Percentiles rank a stretch among this genome's conserved stretches.
Conservation (phyloP, 92 coral and sea anemone species). For the Zoanthus gigantus region DNA sequence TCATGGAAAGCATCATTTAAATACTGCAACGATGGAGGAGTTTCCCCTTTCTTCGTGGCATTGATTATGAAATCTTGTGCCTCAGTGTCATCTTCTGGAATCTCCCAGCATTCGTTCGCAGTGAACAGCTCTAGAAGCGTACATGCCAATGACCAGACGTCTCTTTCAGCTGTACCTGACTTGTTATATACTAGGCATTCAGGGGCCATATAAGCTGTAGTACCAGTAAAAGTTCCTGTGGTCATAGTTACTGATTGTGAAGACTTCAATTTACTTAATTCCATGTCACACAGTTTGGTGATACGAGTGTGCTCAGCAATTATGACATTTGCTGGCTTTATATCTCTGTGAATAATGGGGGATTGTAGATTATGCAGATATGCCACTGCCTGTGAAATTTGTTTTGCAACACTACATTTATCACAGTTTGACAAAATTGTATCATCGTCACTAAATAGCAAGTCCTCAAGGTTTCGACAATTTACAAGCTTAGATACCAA, state of each 20-base stretch:
- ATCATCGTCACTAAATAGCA: slow-evolving; percentile 49
- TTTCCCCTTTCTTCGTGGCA: not conserved
- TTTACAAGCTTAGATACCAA: slow-evolving; percentile 52
- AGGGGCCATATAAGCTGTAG: not conserved
- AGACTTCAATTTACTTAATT: not conserved
- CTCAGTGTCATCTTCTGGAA: slow-evolving; percentile 4
- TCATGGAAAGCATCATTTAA: not conserved
- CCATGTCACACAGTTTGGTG: slow-evolving; percentile 6
- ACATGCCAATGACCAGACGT: not conserved
- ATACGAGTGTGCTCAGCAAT: slow-evolving; percentile 1
- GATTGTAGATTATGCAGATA: slow-evolving; percentile 7
- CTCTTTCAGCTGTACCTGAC: not conserved
- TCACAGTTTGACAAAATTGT: slow-evolving; percentile 37
- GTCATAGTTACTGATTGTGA: not conserved
- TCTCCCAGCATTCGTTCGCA: slow-evolving; percentile 14
- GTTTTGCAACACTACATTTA: slow-evolving; percentile 9
- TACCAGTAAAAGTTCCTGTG: slow-evolving; percentile 5
- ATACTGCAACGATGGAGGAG: not conserved
- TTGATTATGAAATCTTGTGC: slow-evolving; percentile 17
- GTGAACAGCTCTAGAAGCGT: slow-evolving; percentile 9
- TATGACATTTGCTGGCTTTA: slow-evolving; percentile 1
- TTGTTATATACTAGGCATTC: not conserved
- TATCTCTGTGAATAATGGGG: not conserved
- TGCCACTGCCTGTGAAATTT: slow-evolving; percentile 7
- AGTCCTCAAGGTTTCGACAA: slow-evolving; percentile 57